Evolutionary conservation across 2,797 vertebrate genomes (phyloP).

Genomic region (Manis pentadactyla): DNA sequence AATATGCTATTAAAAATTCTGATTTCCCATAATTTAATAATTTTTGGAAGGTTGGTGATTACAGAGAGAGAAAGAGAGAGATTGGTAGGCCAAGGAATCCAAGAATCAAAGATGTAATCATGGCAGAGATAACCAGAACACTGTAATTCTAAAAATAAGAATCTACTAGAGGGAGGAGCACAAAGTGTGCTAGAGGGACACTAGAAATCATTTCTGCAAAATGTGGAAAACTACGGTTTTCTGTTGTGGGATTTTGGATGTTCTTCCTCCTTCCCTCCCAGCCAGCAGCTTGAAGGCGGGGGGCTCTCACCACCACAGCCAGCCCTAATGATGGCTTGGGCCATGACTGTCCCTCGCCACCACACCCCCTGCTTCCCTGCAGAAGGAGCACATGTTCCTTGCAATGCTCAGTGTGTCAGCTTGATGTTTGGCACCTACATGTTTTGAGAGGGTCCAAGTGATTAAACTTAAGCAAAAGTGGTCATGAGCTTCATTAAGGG

Average conservation of each 20-base stretch:
- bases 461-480: constrained; percentile 51
- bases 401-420: background rate
- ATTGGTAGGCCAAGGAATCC: background rate
- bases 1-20: background rate
- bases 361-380: background rate
- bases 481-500: constrained; percentile 39
- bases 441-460: constrained; percentile 47
- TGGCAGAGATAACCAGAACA: background rate
- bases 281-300: background rate
- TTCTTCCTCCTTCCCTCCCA: background rate
- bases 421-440: constrained; percentile 43
- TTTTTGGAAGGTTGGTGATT: background rate
- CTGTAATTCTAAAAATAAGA: background rate
- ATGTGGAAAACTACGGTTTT: background rate
- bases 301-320: background rate
- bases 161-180: background rate
- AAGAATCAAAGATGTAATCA: background rate
- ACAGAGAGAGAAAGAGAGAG: background rate
- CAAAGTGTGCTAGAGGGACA: background rate
- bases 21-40: constrained; percentile 38
- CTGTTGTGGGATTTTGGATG: background rate
- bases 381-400: constrained; percentile 43
- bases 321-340: background rate
- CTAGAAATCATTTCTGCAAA: constrained; percentile 10
- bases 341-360: background rate